Evolutionary conservation across 2,113 vertebrate species (phyloP), one percentile per base, ranked within the genome.

Genomic region (Sardina pilchardus): DNA sequence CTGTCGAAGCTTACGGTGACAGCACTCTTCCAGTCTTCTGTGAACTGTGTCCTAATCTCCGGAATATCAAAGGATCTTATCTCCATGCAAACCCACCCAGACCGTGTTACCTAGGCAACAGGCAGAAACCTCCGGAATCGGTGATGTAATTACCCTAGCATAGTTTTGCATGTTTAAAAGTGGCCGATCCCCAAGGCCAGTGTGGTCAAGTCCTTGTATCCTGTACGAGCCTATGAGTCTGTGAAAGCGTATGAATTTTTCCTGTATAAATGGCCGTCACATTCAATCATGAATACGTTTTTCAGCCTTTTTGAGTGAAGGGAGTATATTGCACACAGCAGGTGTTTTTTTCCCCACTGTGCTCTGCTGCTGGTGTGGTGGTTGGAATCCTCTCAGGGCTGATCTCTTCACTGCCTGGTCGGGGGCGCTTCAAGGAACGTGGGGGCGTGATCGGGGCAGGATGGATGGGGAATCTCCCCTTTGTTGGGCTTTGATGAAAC

Each of bases 51-150:
- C 26, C 71, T 78, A 78, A 21, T 88, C 86, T 85, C 63, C 81
- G 83, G 81, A 86, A 89, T 90, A 89, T 90, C 88, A 87, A 86
- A 88, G 88, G 85, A 88, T 89, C 86, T 87, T 83, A 89, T 90
- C 88, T 87, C 86, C 81, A 86, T 89, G 89, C 85, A 90, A 89
- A 90, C 87, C 88, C 78, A 45, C 86, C 82, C 47, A 84, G 82
- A 75, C 85, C 17, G 86, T 89, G 88, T 90, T 90, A 87, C 89
- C 85, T 90, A 81, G 89, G 85, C 86, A 90, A 88, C 87, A 85
- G 75, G 82, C 86, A 39, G 84, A 67, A 78, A 56, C 48, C 83
- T 81, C 87, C 59, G 45, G 84, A 78, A 34, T 84, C 53, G 53
- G 44, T 82, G 83, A 84, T 86, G 84, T 84, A 34, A 78, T 83